Conservation (phyloP, 2,797 vertebrate species). For the Cetoscarus ocellatus region DNA sequence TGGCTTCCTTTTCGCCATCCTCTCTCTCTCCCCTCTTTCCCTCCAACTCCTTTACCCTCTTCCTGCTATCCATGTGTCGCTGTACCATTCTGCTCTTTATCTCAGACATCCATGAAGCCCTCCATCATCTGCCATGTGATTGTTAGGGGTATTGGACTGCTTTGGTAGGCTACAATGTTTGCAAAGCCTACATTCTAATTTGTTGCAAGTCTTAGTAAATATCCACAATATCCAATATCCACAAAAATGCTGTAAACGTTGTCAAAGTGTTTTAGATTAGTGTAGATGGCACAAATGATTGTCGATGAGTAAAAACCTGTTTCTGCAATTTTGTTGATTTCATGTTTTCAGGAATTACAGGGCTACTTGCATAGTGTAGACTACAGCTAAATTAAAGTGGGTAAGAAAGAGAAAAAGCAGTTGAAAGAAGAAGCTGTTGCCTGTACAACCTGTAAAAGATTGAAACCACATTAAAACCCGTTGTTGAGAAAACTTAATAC, state of each 20-base stretch:
- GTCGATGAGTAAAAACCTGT: conserved; percentile 37
- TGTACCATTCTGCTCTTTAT: conserved; percentile 51
- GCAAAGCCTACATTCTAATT: conserved; percentile 57
- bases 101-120: conserved; percentile 44
- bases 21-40: conserved; percentile 57
- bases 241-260: conserved; percentile 55
- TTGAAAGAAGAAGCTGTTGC: not conserved
- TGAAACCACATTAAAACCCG: conserved; percentile 25
- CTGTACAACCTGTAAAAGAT: not conserved
- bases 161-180: conserved; percentile 43
- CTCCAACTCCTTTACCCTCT: conserved; percentile 29
- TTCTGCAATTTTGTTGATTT: conserved; percentile 35
- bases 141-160: conserved; percentile 48
- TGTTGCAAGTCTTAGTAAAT: conserved; percentile 55
- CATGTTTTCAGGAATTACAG: conserved; percentile 41
- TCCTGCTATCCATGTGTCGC: conserved; percentile 43
- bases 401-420: conserved; percentile 14
- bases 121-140: conserved; percentile 40
- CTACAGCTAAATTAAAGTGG: conserved; percentile 10
- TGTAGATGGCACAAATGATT: conserved; percentile 41
- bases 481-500: conserved; percentile 29
- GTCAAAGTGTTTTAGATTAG: conserved; percentile 45
- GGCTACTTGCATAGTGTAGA: conserved; percentile 1
- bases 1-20: conserved; percentile 74
- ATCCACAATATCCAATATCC: conserved; percentile 67